Percentiles rank a stretch among this genome's conserved stretches.
Evolutionary conservation across 2,113 vertebrate genomes (phyloP).

Genomic region (Syrmaticus mikado): DNA sequence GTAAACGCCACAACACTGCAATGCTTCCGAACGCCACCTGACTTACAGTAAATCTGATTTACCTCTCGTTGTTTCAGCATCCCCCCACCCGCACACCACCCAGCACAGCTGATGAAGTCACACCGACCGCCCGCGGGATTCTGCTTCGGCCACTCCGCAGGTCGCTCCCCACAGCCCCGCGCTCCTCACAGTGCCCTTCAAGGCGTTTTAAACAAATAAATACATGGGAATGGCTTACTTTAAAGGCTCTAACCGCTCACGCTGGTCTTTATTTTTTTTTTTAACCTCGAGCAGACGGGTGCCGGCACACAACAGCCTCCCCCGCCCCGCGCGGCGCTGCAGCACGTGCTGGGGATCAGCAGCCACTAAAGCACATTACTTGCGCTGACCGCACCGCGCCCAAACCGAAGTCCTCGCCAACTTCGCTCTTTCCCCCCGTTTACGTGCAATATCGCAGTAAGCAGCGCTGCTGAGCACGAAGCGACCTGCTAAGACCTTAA

Average conservation of each 20-base stretch:
- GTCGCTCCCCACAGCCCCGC: background rate
- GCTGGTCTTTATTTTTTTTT: background rate
- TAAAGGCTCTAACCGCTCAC: background rate
- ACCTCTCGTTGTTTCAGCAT: slow-evolving; percentile 29
- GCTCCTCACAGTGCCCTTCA: background rate
- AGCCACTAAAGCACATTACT: background rate
- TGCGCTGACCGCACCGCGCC: background rate
- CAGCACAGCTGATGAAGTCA: no score
- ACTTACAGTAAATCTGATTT: slow-evolving; percentile 63
- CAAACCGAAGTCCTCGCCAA: background rate
- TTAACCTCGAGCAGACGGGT: background rate
- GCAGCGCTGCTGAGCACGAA: no score
- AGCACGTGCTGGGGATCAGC: no score
- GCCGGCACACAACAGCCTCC: background rate
- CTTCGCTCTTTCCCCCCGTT: background rate
- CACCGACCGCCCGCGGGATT: background rate
- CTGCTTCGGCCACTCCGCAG: background rate
- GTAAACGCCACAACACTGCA: slow-evolving; percentile 45
- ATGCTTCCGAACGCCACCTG: slow-evolving; percentile 42
- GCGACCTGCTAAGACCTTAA: no score
- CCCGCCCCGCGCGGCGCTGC: no score
- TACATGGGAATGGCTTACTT: background rate
- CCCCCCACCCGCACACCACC: slow-evolving; percentile 23
- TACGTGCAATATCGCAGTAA: no score
- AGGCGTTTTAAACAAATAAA: background rate